Conservation (phyloP, 2,888 invertebrate genomes). For the Troides oblongomaculatus region DNA sequence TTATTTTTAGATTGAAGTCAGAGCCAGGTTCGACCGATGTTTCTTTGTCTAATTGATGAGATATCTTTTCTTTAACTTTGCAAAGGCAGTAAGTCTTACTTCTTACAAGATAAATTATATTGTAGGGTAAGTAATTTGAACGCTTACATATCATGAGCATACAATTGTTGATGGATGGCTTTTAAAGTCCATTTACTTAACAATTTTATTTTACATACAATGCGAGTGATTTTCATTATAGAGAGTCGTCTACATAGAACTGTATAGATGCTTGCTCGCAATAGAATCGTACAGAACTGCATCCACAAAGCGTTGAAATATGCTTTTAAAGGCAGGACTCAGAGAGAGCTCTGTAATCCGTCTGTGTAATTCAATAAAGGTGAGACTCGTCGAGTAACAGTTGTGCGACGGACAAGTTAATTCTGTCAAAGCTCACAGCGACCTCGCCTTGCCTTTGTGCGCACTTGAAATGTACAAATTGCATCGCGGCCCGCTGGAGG, state of each 20-base stretch:
- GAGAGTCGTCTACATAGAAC: conserved; percentile 10
- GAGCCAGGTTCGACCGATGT: neutral
- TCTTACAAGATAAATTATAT: neutral
- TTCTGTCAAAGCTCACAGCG: conserved; percentile 77
- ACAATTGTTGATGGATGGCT: no score
- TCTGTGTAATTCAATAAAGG: conserved; percentile 68
- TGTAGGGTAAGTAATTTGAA: neutral
- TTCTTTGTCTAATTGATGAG: neutral
- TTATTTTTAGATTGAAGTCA: neutral
- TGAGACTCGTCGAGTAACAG: conserved; percentile 53
- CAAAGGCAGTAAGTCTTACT: neutral
- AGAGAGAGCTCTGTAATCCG: conserved; percentile 35
- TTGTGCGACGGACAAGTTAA: conserved; percentile 75
- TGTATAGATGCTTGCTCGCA: conserved; percentile 14
- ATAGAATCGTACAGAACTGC: conserved; percentile 18
- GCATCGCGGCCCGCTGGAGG: conserved; percentile 69
- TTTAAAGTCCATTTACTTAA: conserved; percentile 4
- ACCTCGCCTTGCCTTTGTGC: conserved; percentile 77
- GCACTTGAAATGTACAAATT: conserved; percentile 81
- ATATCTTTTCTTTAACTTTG: neutral
- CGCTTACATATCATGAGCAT: neutral
- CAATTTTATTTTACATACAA: conserved; percentile 12
- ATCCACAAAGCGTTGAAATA: conserved; percentile 34
- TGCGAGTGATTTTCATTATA: conserved; percentile 13
- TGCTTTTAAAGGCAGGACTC: conserved; percentile 48